These are phyloP conservation scores for Numida meleagris DNA, from an alignment of 2,113 vertebrate species.

Conservation along the genomic window DNA sequence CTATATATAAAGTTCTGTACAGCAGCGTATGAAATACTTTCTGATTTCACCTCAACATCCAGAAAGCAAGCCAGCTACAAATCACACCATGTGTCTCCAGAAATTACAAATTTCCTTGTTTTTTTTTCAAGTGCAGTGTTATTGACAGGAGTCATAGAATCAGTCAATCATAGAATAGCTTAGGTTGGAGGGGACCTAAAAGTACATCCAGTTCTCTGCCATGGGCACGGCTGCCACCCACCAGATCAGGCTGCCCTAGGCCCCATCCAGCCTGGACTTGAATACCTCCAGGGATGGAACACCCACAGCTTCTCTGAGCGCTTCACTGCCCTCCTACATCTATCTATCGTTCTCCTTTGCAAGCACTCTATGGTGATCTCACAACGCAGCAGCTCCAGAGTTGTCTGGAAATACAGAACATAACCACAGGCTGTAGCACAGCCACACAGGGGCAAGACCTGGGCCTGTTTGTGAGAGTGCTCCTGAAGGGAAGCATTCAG, in stretches of 20 bases:
- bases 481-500: not conserved
- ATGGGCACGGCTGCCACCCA: too few relatives aligned
- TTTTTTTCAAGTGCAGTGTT: not conserved
- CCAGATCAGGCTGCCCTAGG: too few relatives aligned
- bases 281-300: too few relatives aligned
- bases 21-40: not conserved
- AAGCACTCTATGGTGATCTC: not conserved
- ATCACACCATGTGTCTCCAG: not conserved
- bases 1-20: not conserved
- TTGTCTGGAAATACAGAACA: not conserved
- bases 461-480: not conserved
- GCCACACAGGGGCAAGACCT: not conserved
- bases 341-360: not conserved
- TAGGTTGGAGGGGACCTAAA: too few relatives aligned
- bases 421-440: not conserved
- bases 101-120: not conserved
- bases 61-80: not conserved
- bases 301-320: too few relatives aligned
- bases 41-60: accelerated
- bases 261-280: too few relatives aligned
- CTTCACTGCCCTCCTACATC: too few relatives aligned
- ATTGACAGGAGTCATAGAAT: not conserved
- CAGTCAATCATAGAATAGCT: too few relatives aligned
- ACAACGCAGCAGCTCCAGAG: not conserved
- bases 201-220: too few relatives aligned